Percentiles rank a stretch among this genome's conserved stretches.
Evolutionary conservation across 2,888 invertebrate genomes (phyloP).

Genomic region (Apotomis betuletana): DNA sequence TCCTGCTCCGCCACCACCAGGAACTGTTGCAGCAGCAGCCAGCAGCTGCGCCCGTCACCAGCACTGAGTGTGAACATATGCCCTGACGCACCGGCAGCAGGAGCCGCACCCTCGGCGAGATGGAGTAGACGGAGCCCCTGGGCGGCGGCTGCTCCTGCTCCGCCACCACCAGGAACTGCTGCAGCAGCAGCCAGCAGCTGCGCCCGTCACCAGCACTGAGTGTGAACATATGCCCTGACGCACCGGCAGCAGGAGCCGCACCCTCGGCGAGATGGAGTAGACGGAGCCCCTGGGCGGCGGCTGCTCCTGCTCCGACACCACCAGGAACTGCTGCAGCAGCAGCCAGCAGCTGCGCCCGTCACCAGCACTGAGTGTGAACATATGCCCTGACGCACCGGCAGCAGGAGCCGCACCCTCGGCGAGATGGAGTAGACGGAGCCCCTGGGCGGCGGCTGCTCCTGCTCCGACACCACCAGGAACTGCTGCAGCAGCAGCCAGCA

Average conservation of each 20-base stretch:
- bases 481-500: too few species aligned
- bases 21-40: background rate
- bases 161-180: background rate
- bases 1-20: too few species aligned
- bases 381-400: slow-evolving; percentile 3
- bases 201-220: too few species aligned
- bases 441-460: background rate
- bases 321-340: background rate
- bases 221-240: background rate
- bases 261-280: background rate
- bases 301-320: too few species aligned
- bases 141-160: background rate
- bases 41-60: too few species aligned
- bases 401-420: background rate
- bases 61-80: too few species aligned
- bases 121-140: background rate
- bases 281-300: background rate
- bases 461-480: slow-evolving; percentile 5
- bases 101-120: background rate
- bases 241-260: background rate
- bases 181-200: too few species aligned
- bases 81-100: background rate
- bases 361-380: too few species aligned
- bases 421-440: background rate
- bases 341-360: too few species aligned